Percentiles rank a stretch among this genome's conserved stretches.
phyloP scores from a whole-genome alignment of 1,140 invertebrate species.

The Limonius californicus region DNA sequence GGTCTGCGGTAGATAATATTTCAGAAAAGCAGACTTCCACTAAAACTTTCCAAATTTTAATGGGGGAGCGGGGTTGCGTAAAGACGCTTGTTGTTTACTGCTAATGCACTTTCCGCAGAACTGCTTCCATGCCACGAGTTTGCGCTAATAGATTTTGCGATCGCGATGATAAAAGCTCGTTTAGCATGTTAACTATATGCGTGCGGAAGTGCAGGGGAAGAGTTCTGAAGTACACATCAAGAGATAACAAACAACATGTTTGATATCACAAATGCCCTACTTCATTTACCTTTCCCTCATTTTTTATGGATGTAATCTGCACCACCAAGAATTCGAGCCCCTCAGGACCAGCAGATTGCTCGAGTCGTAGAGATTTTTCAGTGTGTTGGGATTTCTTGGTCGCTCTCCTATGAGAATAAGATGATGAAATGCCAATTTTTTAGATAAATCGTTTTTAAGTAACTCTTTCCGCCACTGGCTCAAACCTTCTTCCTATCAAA shows the following conservation, averaged over 20 bases:
- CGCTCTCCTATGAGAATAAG: too few species aligned
- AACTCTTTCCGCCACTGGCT: too few species aligned
- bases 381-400: too few species aligned
- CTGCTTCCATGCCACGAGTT: background rate
- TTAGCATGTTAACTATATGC: background rate
- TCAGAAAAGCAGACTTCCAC: background rate
- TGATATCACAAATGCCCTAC: slow-evolving; percentile 1
- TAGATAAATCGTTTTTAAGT: too few species aligned
- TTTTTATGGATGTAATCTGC: slow-evolving; percentile 2
- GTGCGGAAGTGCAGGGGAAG: background rate
- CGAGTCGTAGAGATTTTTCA: too few species aligned
- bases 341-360: background rate
- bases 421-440: too few species aligned
- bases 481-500: too few species aligned
- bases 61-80: background rate
- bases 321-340: background rate
- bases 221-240: background rate
- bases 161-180: background rate
- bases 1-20: background rate
- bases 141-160: slow-evolving; percentile 4
- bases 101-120: slow-evolving; percentile 2
- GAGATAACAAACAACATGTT: background rate
- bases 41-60: slow-evolving; percentile 12
- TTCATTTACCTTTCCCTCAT: slow-evolving; percentile 2
- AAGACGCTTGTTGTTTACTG: slow-evolving; percentile 2